Evolutionary conservation across 2,797 vertebrate species (phyloP).

Genomic region (Rhynchonycteris naso): DNA sequence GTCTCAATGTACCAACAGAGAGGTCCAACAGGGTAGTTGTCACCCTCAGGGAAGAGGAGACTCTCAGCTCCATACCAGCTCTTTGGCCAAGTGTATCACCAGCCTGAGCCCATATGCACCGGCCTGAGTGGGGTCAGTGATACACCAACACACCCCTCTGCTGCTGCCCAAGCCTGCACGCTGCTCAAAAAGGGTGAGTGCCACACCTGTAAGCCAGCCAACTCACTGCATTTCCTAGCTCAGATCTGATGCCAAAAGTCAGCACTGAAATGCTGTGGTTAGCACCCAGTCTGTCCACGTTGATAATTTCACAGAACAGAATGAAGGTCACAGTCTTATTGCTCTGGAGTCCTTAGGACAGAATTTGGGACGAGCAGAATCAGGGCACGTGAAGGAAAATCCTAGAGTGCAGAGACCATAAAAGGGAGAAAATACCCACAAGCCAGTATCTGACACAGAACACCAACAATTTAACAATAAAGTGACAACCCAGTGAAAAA

Average conservation of each 20-base stretch:
- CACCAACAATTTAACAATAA: too few species aligned
- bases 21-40: fast-evolving
- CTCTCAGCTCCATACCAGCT: not conserved
- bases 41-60: not conserved
- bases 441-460: not conserved
- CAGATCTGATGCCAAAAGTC: too few species aligned
- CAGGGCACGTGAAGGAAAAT: not conserved
- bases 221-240: too few species aligned
- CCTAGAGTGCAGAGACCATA: not conserved
- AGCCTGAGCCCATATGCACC: not conserved
- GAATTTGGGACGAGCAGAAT: not conserved
- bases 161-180: not conserved
- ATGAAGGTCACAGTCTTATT: not conserved
- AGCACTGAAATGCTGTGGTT: too few species aligned
- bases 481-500: not conserved
- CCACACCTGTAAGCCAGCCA: too few species aligned
- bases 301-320: too few species aligned
- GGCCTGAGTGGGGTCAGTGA: too few species aligned
- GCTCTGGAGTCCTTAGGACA: not conserved
- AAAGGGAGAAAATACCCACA: fast-evolving
- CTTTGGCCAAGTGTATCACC: too few species aligned
- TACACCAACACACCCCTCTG: too few species aligned
- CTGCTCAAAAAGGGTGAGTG: too few species aligned
- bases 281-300: too few species aligned
- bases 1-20: not conserved